These are phyloP conservation scores for Bicyclus anynana DNA, from an alignment of 1,140 invertebrate genomes.

Conservation along the genomic window DNA sequence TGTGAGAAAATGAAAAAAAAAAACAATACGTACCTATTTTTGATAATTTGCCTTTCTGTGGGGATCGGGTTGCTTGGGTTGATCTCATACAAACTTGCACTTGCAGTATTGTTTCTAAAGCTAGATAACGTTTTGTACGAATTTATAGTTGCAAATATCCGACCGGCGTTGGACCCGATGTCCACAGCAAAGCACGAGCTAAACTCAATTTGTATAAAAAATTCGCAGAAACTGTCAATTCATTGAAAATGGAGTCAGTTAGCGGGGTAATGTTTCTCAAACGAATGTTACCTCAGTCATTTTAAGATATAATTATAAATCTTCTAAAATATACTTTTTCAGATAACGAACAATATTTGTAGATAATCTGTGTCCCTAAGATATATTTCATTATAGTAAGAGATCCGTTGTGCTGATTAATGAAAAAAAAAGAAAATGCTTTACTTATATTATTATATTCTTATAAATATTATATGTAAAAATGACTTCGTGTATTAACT, in stretches of 20 bases:
- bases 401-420: conserved; percentile 67
- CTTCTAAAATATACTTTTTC: conserved; percentile 62
- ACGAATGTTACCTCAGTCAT: conserved; percentile 52
- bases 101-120: conserved; percentile 5
- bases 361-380: conserved; percentile 64
- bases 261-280: conserved; percentile 49
- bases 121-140: conserved; percentile 17
- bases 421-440: conserved; percentile 69
- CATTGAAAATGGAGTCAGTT: conserved; percentile 68
- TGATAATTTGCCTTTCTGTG: conserved; percentile 66
- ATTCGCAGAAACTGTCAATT: conserved; percentile 68
- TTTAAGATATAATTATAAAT: conserved; percentile 56
- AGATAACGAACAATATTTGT: conserved; percentile 63
- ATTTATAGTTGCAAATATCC: conserved; percentile 18
- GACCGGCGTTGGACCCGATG: conserved; percentile 19
- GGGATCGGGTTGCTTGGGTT: conserved; percentile 40
- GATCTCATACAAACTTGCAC: conserved; percentile 15
- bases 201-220: conserved; percentile 49
- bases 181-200: conserved; percentile 45
- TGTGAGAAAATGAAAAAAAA: conserved; percentile 49
- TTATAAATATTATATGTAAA: conserved; percentile 76
- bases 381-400: conserved; percentile 44
- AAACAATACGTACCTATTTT: conserved; percentile 64
- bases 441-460: conserved; percentile 75
- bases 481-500: conserved; percentile 60